A percentile compares a stretch with the other conserved stretches of the same genome.
phyloP scores from a whole-genome alignment of 2,113 vertebrate genomes.

The Kryptolebias marmoratus region DNA sequence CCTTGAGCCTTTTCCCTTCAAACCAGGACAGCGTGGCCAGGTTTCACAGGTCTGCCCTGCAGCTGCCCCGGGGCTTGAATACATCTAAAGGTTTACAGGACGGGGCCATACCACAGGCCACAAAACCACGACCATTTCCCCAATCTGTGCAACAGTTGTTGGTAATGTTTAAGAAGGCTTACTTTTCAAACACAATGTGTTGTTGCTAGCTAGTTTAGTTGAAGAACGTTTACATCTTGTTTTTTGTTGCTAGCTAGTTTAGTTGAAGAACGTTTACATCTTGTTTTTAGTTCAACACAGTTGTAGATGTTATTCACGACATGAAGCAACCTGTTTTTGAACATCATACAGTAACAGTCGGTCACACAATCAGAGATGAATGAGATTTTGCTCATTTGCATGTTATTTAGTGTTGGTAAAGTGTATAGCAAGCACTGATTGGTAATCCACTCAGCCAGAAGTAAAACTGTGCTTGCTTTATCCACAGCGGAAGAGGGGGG shows the following conservation, averaged over 20 bases:
- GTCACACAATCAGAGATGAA: slow-evolving; percentile 33
- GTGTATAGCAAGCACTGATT: slow-evolving; percentile 56
- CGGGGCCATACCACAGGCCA: slow-evolving; percentile 41
- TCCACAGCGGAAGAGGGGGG: slow-evolving; percentile 75
- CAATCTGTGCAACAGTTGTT: slow-evolving; percentile 23
- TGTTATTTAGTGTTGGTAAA: slow-evolving; percentile 44
- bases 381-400: slow-evolving; percentile 57
- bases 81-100: slow-evolving; percentile 74
- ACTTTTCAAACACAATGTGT: slow-evolving; percentile 15
- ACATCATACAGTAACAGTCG: not conserved
- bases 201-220: slow-evolving; percentile 4
- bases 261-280: not conserved
- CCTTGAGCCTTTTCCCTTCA: slow-evolving; percentile 71
- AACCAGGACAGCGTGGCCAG: slow-evolving; percentile 70
- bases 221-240: not conserved
- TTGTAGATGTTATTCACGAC: not conserved
- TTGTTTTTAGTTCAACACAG: not conserved
- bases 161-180: slow-evolving; percentile 54
- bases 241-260: not conserved
- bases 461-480: slow-evolving; percentile 77
- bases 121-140: slow-evolving; percentile 40
- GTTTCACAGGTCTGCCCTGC: slow-evolving; percentile 80
- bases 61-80: slow-evolving; percentile 82
- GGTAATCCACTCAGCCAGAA: slow-evolving; percentile 69
- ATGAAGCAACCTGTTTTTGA: not conserved